Percentiles rank a stretch among this genome's conserved stretches.
phyloP scores from a whole-genome alignment of 92 coral and sea anemone species.

The Heliopora coerulea region DNA sequence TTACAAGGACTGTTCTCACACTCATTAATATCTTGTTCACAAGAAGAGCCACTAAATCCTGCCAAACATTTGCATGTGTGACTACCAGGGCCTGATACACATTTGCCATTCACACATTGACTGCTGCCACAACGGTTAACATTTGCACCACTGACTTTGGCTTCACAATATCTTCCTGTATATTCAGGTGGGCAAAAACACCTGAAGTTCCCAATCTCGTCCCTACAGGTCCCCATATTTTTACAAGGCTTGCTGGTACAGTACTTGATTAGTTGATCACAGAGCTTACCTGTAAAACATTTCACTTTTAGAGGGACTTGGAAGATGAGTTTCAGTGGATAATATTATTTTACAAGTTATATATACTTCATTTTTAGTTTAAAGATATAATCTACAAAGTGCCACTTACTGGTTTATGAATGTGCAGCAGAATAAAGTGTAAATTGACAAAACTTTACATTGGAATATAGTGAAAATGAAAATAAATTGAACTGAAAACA shows the following conservation, averaged over 20 bases:
- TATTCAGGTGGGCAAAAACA: constrained; percentile 64
- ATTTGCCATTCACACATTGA: constrained; percentile 41
- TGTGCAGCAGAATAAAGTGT: too few species aligned
- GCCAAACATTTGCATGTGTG: constrained; percentile 62
- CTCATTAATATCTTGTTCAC: constrained; percentile 39
- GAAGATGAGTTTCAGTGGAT: too few species aligned
- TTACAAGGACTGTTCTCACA: constrained; percentile 46
- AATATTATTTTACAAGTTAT: too few species aligned
- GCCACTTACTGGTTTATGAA: too few species aligned
- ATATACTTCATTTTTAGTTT: too few species aligned
- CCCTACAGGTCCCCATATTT: constrained; percentile 55
- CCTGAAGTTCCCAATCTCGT: constrained; percentile 42
- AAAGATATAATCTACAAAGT: too few species aligned
- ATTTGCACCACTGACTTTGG: constrained; percentile 57
- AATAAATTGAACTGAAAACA: too few species aligned
- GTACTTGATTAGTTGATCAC: too few species aligned
- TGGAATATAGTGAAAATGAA: too few species aligned
- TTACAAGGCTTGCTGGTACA: constrained; percentile 60
- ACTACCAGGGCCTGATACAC: constrained; percentile 62
- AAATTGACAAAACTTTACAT: too few species aligned
- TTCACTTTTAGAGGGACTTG: too few species aligned
- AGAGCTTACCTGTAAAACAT: too few species aligned
- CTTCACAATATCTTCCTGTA: constrained; percentile 65
- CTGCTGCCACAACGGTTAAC: constrained; percentile 63
- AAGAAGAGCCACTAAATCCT: constrained; percentile 29